Evolutionary conservation across 2,888 invertebrate genomes (phyloP).

Genomic region (Sialis fuliginosa): DNA sequence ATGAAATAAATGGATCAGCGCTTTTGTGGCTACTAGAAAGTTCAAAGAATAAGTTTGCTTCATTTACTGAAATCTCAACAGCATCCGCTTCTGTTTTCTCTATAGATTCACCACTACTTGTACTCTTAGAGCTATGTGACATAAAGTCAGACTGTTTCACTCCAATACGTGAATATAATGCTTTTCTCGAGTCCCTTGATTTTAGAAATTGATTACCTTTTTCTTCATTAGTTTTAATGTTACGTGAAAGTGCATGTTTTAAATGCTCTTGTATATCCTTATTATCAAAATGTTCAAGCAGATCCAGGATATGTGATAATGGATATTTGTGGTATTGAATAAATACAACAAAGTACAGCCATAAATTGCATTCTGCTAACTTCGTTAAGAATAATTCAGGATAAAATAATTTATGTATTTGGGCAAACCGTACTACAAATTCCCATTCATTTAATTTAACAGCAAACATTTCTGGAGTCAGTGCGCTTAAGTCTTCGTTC

Average conservation of each 20-base stretch:
- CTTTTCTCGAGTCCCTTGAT: slow-evolving; percentile 22
- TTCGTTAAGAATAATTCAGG: slow-evolving; percentile 39
- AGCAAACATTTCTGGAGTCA: slow-evolving; percentile 20
- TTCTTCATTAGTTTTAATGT: slow-evolving; percentile 7
- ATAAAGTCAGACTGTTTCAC: slow-evolving; percentile 11
- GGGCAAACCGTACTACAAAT: slow-evolving; percentile 39
- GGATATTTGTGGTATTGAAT: slow-evolving; percentile 55
- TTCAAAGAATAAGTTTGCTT: slow-evolving; percentile 37
- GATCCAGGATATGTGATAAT: slow-evolving; percentile 34
- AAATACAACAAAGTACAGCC: slow-evolving; percentile 52
- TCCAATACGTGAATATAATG: slow-evolving; percentile 22
- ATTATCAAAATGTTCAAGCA: slow-evolving; percentile 37
- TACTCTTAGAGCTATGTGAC: slow-evolving; percentile 9
- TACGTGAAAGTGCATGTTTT: slow-evolving; percentile 31
- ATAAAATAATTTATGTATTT: slow-evolving; percentile 33
- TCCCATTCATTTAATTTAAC: slow-evolving; percentile 35
- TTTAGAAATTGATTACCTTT: background rate
- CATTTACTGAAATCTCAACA: slow-evolving; percentile 21
- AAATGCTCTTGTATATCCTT: slow-evolving; percentile 40
- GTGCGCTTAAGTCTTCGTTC: slow-evolving; percentile 7
- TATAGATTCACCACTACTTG: slow-evolving; percentile 20
- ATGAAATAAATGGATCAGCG: slow-evolving; percentile 46
- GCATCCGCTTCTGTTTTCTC: slow-evolving; percentile 27
- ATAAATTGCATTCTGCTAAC: slow-evolving; percentile 41
- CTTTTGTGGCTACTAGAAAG: slow-evolving; percentile 49